A percentile compares a stretch with the other conserved stretches of the same genome.
phyloP scores from a whole-genome alignment of 2,797 vertebrate species.

The Sebastiscus tertius region DNA sequence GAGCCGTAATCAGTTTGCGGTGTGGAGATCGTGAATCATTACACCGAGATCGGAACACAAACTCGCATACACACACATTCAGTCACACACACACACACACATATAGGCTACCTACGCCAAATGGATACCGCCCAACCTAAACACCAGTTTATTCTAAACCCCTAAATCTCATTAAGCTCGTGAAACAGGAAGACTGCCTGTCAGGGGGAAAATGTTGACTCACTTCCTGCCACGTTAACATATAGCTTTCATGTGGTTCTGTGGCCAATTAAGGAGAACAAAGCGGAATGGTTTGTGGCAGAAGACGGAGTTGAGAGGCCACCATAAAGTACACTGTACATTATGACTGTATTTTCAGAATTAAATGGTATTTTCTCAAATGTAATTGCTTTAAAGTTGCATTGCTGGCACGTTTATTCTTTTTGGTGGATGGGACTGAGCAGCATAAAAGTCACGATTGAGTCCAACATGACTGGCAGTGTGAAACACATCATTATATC shows the following conservation, averaged over 20 bases:
- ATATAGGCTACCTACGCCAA: conserved; percentile 49
- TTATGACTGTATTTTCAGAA: neutral
- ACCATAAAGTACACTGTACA: conserved; percentile 24
- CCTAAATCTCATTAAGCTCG: conserved; percentile 74
- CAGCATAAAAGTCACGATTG: neutral
- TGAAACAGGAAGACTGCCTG: conserved; percentile 69
- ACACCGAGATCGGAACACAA: conserved; percentile 65
- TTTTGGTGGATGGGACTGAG: neutral
- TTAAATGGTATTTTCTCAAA: conserved; percentile 28
- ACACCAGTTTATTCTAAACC: conserved; percentile 77
- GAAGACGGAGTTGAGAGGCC: conserved; percentile 34
- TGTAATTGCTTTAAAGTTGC: conserved; percentile 11
- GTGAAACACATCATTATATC: neutral
- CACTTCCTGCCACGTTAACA: conserved; percentile 72
- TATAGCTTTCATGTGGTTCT: conserved; percentile 73
- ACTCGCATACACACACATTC: conserved; percentile 10
- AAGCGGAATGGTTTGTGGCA: conserved; percentile 59
- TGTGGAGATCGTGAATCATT: conserved; percentile 75
- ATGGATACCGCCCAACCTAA: conserved; percentile 75
- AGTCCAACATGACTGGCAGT: neutral
- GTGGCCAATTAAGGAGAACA: conserved; percentile 69
- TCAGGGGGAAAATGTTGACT: conserved; percentile 74
- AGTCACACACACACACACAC: neutral
- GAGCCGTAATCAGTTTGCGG: conserved; percentile 70
- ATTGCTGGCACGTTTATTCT: neutral